phyloP scores from a whole-genome alignment of 2,888 invertebrate species.

The Brachypalpus laphriformis region DNA sequence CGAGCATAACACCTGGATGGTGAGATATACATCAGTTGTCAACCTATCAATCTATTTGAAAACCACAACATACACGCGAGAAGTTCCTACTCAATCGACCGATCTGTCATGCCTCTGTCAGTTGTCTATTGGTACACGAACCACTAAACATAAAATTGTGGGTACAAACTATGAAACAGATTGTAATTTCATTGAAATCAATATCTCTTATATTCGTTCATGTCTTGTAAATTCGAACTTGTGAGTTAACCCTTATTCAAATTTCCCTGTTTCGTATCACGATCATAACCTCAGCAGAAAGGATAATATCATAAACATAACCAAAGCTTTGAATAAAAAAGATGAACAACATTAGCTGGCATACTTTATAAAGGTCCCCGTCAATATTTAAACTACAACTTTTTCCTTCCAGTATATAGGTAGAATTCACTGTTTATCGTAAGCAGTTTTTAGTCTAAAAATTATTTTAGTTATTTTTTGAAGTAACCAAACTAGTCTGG shows the following conservation, averaged over 20 bases:
- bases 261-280: neutral
- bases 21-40: neutral
- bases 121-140: neutral
- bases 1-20: too few relatives aligned
- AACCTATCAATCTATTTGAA: neutral
- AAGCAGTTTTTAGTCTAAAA: too few relatives aligned
- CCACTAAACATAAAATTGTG: constrained; percentile 1
- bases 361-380: too few relatives aligned
- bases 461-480: too few relatives aligned
- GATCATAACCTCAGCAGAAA: too few relatives aligned
- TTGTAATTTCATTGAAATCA: neutral
- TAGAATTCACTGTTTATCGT: too few relatives aligned
- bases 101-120: constrained; percentile 14
- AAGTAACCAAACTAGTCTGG: too few relatives aligned
- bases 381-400: too few relatives aligned
- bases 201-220: neutral
- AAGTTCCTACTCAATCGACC: neutral
- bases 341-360: too few relatives aligned
- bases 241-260: neutral
- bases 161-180: neutral
- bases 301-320: too few relatives aligned
- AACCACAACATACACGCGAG: constrained; percentile 14
- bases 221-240: neutral
- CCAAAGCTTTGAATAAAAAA: too few relatives aligned
- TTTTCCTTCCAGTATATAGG: too few relatives aligned